Base-by-base conservation (phyloP, 2,888 invertebrate species). In the Coecobrya sp. region DNA sequence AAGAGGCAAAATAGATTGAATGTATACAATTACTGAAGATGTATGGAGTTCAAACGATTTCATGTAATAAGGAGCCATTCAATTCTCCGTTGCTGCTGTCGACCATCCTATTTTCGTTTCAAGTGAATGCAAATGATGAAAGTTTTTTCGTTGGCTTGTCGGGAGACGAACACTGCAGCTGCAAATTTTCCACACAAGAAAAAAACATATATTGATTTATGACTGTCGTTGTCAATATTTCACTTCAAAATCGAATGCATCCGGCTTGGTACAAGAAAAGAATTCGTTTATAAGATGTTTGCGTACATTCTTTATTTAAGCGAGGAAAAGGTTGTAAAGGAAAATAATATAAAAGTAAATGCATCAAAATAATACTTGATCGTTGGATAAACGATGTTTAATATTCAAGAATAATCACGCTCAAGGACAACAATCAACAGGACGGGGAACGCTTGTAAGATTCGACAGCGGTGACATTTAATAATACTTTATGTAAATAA, bases 201-300 rank as follows among this genome's bases (percentile, higher is more conserved):
- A 81, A 30, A 79, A 49, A 30, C 81, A 82, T 91, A 8, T 19
- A 52, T 52, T 76, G 91, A 91, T 91, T 91, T 86, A 91, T 91
- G 68, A 86, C 30, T 79, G 84, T 79, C 52, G 59, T 86, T 91
- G 91, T 91, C 86, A 86, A 91, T 91, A 68, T 55, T 49, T 65
- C 73, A 82, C 42, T 70, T 82, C 25, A 27, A 49, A 45, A 52
- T 81, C 36, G 42, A 55, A 79, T 79, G 52, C 52, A 52, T 25
- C 52, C 49, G 13, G 45, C 49, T 0, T 45, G 19, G 25, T 55
- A 3, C 7, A 73, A 55, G 5, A 3, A n/a, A 19, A 19, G 19
- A 19, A 19, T 19, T 55, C 55, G n/a, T 68, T 30, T 68, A 16
- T 8, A 11, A 5, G 2, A 4, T 3, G 3, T 30, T 30, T 68